phyloP scores from a whole-genome alignment of 2,113 vertebrate species.

The Microcebus tavaratra region DNA sequence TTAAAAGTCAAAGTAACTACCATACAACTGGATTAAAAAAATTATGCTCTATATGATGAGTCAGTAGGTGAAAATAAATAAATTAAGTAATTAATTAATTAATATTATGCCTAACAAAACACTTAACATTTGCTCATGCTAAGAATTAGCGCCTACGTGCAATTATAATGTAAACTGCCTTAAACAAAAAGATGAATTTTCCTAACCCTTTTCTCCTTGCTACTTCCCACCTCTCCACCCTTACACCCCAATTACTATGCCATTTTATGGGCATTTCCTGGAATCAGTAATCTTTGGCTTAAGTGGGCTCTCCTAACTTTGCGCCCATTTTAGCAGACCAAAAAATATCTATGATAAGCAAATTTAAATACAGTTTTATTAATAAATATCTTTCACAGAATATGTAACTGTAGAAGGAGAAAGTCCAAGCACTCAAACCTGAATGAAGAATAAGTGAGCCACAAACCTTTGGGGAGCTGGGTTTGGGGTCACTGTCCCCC shows the following conservation, averaged over 20 bases:
- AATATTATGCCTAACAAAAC: neutral
- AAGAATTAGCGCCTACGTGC: neutral
- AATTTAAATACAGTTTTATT: constrained; percentile 39
- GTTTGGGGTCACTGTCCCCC: constrained; percentile 81
- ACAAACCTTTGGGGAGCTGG: constrained; percentile 88
- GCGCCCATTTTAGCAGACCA: neutral
- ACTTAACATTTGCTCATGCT: neutral
- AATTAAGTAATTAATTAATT: no score
- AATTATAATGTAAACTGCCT: neutral
- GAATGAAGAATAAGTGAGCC: neutral
- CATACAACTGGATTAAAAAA: neutral
- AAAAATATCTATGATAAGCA: neutral
- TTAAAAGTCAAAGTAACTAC: neutral
- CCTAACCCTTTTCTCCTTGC: neutral
- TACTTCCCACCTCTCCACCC: neutral
- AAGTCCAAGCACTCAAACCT: neutral
- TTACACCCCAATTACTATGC: neutral
- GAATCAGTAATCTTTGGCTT: neutral
- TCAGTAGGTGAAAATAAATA: no score
- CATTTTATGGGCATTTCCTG: neutral
- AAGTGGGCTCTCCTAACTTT: neutral
- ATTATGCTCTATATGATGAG: neutral
- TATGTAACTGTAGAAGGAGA: neutral
- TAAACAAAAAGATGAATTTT: constrained; percentile 15
- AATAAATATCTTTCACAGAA: constrained; percentile 13